A percentile compares a stretch with the other conserved stretches of the same genome.
These are phyloP conservation scores for Alces alces DNA, from an alignment of 2,113 vertebrate species.

Conservation along the genomic window DNA sequence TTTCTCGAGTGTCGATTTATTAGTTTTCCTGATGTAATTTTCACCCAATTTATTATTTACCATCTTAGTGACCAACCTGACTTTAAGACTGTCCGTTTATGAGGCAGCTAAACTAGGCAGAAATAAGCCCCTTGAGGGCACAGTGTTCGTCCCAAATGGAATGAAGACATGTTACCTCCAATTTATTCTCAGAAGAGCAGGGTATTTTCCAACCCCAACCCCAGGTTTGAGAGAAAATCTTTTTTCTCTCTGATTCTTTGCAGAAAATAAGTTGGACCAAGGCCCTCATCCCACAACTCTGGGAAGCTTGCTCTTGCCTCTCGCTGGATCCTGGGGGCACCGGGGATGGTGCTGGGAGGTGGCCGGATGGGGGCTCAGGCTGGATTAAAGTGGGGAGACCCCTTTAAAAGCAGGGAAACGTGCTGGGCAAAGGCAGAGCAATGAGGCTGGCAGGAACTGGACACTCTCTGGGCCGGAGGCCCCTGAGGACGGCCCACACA, in stretches of 20 bases:
- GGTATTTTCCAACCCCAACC: not conserved
- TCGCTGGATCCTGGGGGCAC: not conserved
- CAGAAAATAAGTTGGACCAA: not conserved
- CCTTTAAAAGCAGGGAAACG: not conserved
- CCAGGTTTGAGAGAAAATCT: not conserved
- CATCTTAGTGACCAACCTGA: not conserved
- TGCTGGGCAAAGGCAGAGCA: not conserved
- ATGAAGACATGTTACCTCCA: fast-evolving
- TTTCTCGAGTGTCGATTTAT: not conserved
- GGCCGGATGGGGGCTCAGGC: fast-evolving
- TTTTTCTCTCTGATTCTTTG: not conserved
- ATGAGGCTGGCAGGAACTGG: too few species aligned
- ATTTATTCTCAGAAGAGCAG: not conserved
- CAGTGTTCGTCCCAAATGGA: fast-evolving
- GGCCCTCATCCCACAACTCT: not conserved
- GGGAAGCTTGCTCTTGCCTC: not conserved
- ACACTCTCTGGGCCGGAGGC: fast-evolving
- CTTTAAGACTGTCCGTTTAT: not conserved
- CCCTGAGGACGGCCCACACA: not conserved
- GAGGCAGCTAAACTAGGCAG: not conserved
- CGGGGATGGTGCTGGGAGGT: not conserved
- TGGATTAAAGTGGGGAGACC: fast-evolving
- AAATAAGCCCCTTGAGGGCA: not conserved
- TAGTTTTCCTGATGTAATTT: not conserved
- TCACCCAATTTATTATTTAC: not conserved